Evolutionary conservation across 2,113 vertebrate genomes (phyloP).

Genomic region (Leptobrachium ailaonicum): DNA sequence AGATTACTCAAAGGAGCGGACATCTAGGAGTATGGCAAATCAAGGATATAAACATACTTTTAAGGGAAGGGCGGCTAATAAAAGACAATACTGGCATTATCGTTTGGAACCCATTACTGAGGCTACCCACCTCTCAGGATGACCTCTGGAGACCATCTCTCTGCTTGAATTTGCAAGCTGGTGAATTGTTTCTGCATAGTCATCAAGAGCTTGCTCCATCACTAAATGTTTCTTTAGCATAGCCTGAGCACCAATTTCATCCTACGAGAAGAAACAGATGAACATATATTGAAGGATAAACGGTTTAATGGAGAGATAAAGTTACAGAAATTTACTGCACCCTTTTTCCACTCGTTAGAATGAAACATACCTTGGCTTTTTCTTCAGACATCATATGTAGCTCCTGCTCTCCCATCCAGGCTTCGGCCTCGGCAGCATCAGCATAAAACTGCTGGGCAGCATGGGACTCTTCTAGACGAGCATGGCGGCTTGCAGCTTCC

Average conservation of each 20-base stretch:
- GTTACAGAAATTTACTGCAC: no score
- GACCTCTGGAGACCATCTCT: conserved; percentile 80
- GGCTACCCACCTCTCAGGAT: conserved; percentile 83
- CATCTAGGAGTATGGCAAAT: no score
- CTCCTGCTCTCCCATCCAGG: conserved; percentile 96
- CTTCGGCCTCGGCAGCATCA: conserved; percentile 84
- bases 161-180: conserved; percentile 85
- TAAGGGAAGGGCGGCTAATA: no score
- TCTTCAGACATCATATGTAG: conserved; percentile 94
- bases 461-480: conserved; percentile 76
- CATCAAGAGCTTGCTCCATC: conserved; percentile 86
- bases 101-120: not conserved
- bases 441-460: conserved; percentile 89
- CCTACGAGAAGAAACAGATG: conserved; percentile 61
- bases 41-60: no score
- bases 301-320: no score
- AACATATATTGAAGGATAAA: not conserved
- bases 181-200: conserved; percentile 86
- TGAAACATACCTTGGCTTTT: conserved; percentile 82
- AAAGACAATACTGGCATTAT: no score
- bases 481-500: conserved; percentile 76
- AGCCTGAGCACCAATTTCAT: conserved; percentile 87
- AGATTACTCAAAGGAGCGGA: no score
- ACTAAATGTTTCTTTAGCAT: conserved; percentile 89
- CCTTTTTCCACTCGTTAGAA: not conserved